phyloP scores from a whole-genome alignment of 2,113 vertebrate genomes.

The Cynocephalus volans region DNA sequence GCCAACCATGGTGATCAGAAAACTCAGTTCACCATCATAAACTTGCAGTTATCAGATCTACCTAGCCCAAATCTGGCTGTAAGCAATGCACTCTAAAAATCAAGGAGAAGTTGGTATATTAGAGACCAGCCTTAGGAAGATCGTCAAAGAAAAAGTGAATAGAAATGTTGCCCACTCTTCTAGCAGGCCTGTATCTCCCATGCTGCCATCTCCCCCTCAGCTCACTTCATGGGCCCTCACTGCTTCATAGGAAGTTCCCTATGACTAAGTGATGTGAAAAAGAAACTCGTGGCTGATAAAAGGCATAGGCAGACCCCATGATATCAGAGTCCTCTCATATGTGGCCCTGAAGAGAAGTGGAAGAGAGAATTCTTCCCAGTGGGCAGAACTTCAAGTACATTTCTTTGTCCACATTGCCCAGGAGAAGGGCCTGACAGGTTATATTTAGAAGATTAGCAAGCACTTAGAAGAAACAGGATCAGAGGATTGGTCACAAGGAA shows the following conservation, averaged over 20 bases:
- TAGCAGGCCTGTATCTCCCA: background rate
- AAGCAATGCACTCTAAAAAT: background rate
- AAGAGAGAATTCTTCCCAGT: background rate
- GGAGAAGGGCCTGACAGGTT: background rate
- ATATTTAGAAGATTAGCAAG: background rate
- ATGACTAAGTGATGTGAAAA: background rate
- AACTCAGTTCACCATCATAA: background rate
- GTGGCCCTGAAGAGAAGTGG: background rate
- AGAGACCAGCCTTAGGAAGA: constrained; percentile 28
- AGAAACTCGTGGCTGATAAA: background rate
- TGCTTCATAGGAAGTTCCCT: background rate
- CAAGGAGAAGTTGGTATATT: background rate
- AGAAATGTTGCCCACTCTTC: background rate
- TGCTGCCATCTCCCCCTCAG: background rate
- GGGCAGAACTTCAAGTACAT: background rate
- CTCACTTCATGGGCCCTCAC: background rate
- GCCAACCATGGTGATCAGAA: background rate
- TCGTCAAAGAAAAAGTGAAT: background rate
- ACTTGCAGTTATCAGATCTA: background rate
- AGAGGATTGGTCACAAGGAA: background rate
- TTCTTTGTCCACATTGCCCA: background rate
- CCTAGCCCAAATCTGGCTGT: background rate
- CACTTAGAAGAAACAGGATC: constrained; percentile 5
- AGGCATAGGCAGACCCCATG: background rate
- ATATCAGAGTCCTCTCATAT: background rate